A percentile compares a stretch with the other conserved stretches of the same genome.
Conservation (phyloP, 2,113 vertebrate species). For the Labrus mixtus region DNA sequence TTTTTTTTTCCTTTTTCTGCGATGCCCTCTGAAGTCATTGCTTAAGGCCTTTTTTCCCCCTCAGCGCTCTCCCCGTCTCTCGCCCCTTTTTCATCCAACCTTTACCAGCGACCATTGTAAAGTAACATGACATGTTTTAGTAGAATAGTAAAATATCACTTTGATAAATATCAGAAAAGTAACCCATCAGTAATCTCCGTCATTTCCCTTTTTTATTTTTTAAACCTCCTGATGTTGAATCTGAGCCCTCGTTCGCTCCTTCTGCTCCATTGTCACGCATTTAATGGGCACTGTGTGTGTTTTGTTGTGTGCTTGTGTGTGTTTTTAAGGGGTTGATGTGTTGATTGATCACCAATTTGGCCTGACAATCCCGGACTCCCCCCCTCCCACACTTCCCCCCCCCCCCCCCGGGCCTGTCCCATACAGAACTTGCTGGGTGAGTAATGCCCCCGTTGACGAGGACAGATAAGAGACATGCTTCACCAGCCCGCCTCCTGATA, state of each 20-base stretch:
- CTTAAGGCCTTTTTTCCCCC: constrained; percentile 92
- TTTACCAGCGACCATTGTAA: constrained; percentile 80
- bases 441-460: constrained; percentile 93
- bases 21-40: constrained; percentile 98
- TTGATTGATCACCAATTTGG: constrained; percentile 99
- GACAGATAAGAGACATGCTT: constrained; percentile 95
- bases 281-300: constrained; percentile 82
- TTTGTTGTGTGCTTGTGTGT: neutral
- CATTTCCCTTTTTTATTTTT: too few species aligned
- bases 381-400: neutral
- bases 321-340: constrained; percentile 76
- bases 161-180: neutral
- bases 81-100: constrained; percentile 21
- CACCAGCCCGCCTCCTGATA: constrained; percentile 92
- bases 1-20: constrained; percentile 85
- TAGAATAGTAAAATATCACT: neutral
- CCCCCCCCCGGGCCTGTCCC: constrained; percentile 22
- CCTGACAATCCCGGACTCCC: constrained; percentile 88
- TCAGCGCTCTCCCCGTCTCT: constrained; percentile 57
- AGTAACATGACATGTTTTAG: neutral
- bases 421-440: constrained; percentile 92
- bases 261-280: constrained; percentile 45
- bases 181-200: too few species aligned
- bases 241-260: neutral
- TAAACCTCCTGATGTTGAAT: neutral